A percentile compares a stretch with the other conserved stretches of the same genome.
Evolutionary conservation across 1,140 invertebrate species (phyloP).

Genomic region (Chelonus insularis): DNA sequence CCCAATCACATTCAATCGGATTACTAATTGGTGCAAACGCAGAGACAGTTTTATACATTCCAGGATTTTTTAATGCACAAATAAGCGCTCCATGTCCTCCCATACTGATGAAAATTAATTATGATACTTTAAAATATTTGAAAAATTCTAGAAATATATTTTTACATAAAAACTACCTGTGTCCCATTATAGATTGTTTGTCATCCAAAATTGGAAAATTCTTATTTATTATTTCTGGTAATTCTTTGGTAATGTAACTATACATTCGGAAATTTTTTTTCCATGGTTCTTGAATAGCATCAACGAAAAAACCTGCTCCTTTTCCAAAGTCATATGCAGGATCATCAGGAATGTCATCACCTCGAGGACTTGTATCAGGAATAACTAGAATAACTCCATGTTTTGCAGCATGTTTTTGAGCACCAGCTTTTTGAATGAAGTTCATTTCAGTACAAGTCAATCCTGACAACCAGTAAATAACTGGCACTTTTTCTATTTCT

Average conservation of each 20-base stretch:
- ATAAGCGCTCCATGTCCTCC: constrained; percentile 96
- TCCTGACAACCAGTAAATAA: constrained; percentile 93
- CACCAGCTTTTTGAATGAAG: constrained; percentile 93
- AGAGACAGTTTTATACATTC: constrained; percentile 86
- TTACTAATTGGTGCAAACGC: constrained; percentile 97
- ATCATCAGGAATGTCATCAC: constrained; percentile 86
- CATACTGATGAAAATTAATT: constrained; percentile 72
- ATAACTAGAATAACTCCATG: constrained; percentile 83
- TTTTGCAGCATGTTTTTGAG: constrained; percentile 84
- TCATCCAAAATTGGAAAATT: constrained; percentile 71
- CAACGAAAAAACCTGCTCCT: constrained; percentile 94
- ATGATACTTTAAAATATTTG: too few species aligned
- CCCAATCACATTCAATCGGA: constrained; percentile 84
- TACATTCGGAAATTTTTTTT: constrained; percentile 95
- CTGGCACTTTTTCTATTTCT: constrained; percentile 70
- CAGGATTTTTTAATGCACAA: constrained; percentile 89
- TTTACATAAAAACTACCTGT: too few species aligned
- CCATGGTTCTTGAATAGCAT: constrained; percentile 91
- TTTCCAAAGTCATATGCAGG: constrained; percentile 95
- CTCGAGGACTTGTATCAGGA: constrained; percentile 95
- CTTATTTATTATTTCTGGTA: constrained; percentile 75
- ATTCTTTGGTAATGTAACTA: constrained; percentile 91
- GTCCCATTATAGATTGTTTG: constrained; percentile 81
- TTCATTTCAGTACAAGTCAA: constrained; percentile 95
- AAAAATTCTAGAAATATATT: too few species aligned